These are phyloP conservation scores for Struthio camelus DNA, from an alignment of 2,113 vertebrate species.

Conservation along the genomic window DNA sequence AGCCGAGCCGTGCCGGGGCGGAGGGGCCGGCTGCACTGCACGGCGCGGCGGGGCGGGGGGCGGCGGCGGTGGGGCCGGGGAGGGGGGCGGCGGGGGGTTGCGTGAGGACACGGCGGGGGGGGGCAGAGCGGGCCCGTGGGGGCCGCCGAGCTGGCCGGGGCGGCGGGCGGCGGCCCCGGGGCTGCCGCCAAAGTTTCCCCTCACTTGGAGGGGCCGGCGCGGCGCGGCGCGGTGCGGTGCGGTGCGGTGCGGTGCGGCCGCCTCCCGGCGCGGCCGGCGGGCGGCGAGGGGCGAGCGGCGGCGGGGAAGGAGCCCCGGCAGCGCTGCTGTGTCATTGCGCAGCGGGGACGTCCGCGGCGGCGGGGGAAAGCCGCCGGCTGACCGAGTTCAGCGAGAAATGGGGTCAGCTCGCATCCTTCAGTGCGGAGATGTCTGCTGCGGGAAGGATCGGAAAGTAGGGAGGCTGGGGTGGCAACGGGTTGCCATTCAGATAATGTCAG, in stretches of 20 bases:
- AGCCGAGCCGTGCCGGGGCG: not conserved
- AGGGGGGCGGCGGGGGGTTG: not conserved
- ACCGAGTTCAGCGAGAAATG: slow-evolving; percentile 60
- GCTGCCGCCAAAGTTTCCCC: slow-evolving; percentile 69
- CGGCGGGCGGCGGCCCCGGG: not conserved
- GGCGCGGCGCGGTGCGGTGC: slow-evolving; percentile 26
- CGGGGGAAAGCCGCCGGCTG: slow-evolving; percentile 24
- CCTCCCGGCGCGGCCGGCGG: not conserved
- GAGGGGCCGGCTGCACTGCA: not conserved
- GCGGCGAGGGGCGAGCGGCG: slow-evolving; percentile 22
- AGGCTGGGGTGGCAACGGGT: slow-evolving; percentile 12
- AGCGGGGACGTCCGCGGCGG: slow-evolving; percentile 31
- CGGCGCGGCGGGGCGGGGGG: not conserved
- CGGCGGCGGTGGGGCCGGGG: not conserved
- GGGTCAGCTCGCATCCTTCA: slow-evolving; percentile 41
- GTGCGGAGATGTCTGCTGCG: slow-evolving; percentile 21
- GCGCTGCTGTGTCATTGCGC: slow-evolving; percentile 78
- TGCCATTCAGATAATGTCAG: slow-evolving; percentile 28
- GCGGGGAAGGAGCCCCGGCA: slow-evolving; percentile 15
- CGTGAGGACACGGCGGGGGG: not conserved
- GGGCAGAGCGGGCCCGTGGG: not conserved
- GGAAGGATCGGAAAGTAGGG: slow-evolving; percentile 36
- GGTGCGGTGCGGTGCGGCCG: too few species aligned
- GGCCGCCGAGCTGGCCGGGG: not conserved
- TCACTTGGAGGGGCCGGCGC: slow-evolving; percentile 18